Evolutionary conservation across 1,140 invertebrate species (phyloP), one percentile per base, ranked within the genome.

Genomic region (Cheumatopsyche charites): DNA sequence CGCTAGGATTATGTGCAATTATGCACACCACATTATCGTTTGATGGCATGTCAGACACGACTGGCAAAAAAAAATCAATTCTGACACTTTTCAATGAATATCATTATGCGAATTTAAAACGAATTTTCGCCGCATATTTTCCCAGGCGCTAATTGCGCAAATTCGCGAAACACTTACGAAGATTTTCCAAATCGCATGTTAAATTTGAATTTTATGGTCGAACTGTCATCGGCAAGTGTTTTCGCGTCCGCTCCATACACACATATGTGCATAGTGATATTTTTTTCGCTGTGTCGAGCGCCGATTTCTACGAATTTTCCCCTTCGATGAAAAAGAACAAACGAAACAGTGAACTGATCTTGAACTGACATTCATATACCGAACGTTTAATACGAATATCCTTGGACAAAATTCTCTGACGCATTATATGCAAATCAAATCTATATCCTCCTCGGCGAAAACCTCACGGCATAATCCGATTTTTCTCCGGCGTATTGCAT

Each of bases 301-400:
- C n/a, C 11, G 21, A 47, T 58, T 58, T 58, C 21, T 58, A 25
- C 13, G 55, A 58, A 58, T 58, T 58, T 58, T 26, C 55, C 19
- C 55, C 21, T 58, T 23, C 11, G 55, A 58, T 25, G 13, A 25
- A 58, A 58, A 58, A 26, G 17, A 55, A 55, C 21, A 12, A 23
- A 25, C 55, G 21, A 4, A 13, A 15, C 43, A 13, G 4, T 17
- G 47, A 52, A 15, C 23, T 58, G 55, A 58, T 58, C 55, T 58
- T 58, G 55, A 58, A 58, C 55, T 58, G 55, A 58, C 55, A 58
- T 58, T 58, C 55, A 25, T 26, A 26, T 23, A 9, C 4, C 55
- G 29, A 36, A 36, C 9, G 29, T 9, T 36, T 9, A 36, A 36
- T 36, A 36, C 29, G 3, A 9, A 36, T 36, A 36, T 36, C 29